phyloP scores from a whole-genome alignment of 2,797 vertebrate species.

The Dendrocincla fuliginosa region DNA sequence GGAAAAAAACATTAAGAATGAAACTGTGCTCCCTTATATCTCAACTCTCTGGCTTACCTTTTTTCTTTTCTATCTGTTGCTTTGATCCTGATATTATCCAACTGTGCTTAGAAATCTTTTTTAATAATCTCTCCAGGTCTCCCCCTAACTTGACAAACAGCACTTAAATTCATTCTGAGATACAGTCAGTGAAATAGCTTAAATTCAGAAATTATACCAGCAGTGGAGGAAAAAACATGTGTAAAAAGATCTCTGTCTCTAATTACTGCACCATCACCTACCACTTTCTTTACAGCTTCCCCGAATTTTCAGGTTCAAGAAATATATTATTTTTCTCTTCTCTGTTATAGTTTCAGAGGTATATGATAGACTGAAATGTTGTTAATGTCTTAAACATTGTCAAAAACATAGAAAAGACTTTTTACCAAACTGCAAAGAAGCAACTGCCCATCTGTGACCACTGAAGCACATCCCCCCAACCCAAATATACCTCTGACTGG shows the following conservation, averaged over 20 bases:
- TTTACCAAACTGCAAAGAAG: not conserved
- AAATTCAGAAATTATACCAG: not conserved
- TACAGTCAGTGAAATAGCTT: not conserved
- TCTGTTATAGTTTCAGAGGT: not conserved
- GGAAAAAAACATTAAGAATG: not conserved
- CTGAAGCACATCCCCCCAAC: not conserved
- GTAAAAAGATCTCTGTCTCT: not conserved
- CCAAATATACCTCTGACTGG: not conserved
- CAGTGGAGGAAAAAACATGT: not conserved
- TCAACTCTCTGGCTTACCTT: not conserved
- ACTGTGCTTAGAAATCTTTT: not conserved
- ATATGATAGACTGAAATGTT: not conserved
- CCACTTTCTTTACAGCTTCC: not conserved
- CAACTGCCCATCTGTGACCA: not conserved
- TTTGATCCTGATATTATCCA: not conserved
- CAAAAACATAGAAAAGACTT: not conserved
- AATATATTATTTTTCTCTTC: not conserved
- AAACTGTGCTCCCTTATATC: not conserved
- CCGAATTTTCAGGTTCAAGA: not conserved
- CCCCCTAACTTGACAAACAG: not conserved
- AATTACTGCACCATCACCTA: not conserved
- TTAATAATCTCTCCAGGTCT: not conserved
- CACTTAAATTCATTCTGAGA: not conserved
- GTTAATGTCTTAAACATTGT: not conserved
- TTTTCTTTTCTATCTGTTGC: not conserved